phyloP scores from a whole-genome alignment of 1,140 invertebrate species.

The Thalassaphorura encarpata region DNA sequence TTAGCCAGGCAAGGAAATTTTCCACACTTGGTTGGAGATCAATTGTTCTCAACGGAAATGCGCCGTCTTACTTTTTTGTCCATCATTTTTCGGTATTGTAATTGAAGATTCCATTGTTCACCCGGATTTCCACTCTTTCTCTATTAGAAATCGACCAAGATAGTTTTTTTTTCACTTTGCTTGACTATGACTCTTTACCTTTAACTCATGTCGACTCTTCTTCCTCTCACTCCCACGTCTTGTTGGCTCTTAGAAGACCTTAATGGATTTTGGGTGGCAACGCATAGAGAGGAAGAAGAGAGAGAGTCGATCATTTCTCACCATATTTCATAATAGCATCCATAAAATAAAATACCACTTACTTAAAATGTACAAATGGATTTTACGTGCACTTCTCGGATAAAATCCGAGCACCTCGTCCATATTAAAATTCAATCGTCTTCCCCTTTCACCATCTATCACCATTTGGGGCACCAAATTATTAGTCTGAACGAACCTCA shows the following conservation, averaged over 20 bases:
- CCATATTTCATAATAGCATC: no score
- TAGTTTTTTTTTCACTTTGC: slow-evolving; percentile 3
- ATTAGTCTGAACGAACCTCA: no score
- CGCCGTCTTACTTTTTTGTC: slow-evolving; percentile 28
- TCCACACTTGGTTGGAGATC: slow-evolving; percentile 33
- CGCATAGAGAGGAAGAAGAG: no score
- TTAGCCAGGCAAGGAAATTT: slow-evolving; percentile 23
- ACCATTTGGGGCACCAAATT: no score
- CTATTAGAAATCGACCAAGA: not conserved
- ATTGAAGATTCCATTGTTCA: slow-evolving; percentile 33
- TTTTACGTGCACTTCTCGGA: no score
- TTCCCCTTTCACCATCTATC: no score
- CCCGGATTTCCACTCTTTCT: slow-evolving; percentile 29
- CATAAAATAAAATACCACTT: no score
- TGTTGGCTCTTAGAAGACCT: not conserved
- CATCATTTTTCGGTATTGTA: slow-evolving; percentile 30
- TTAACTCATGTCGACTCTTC: no score
- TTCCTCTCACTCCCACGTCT: no score
- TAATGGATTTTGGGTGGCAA: slow-evolving; percentile 12
- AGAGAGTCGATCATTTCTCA: slow-evolving; percentile 16
- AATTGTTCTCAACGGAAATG: slow-evolving; percentile 33
- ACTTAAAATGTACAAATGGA: no score
- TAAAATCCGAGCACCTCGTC: no score
- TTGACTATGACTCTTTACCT: not conserved
- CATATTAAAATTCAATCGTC: no score